Base-by-base conservation (phyloP, 2,113 vertebrate species). In the Dicentrarchus labrax region DNA sequence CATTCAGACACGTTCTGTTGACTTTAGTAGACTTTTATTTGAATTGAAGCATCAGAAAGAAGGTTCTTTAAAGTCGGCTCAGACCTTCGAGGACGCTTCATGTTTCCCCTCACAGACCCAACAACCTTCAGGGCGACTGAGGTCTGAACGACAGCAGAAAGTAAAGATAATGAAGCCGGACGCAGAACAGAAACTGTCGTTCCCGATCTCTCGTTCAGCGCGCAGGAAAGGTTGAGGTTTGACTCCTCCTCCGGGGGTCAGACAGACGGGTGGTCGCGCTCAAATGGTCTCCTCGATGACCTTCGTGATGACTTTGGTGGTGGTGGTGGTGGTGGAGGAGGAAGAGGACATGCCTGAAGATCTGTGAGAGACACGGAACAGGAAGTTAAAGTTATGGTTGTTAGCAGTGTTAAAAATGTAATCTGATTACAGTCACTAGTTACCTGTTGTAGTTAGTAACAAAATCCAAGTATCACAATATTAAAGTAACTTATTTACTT, bases 261-360 rank as follows among this genome's bases (percentile, higher is more conserved):
- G 86, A 48, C 85, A 83, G 86, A 71, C 48, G 0, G 0, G 17
- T 53, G 51, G 38, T 22, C 39, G 66, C 2, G 24, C 39, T 82
- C 21, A 67, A 45, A 30, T 30, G 62, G 50, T 80, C 36, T 90
- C 84, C 72, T 94, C 90, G 5, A 92, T 39, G 19, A 92, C 83
- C 8, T 91, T 78, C 5, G 85, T 93, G 73, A 91, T 45, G 45
- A 91, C 22, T 6, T 72, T 89, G 15, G 85, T 89, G 21, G 78
- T 87, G 15, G 77, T 83, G 54, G 81, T 64, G 30, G 76, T 7
- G 39, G 72, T 6, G 12, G 65, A 10, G 12, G 72, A 41, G 0
- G 57, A 17, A 5, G n/a, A 50, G 5, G 39, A 72, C 30, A 4
- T 30, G 30, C 2, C 30, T 30, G 30, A 30, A 30, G 30, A 51